Evolutionary conservation across 2,888 invertebrate genomes (phyloP).

Genomic region (Leucania comma): DNA sequence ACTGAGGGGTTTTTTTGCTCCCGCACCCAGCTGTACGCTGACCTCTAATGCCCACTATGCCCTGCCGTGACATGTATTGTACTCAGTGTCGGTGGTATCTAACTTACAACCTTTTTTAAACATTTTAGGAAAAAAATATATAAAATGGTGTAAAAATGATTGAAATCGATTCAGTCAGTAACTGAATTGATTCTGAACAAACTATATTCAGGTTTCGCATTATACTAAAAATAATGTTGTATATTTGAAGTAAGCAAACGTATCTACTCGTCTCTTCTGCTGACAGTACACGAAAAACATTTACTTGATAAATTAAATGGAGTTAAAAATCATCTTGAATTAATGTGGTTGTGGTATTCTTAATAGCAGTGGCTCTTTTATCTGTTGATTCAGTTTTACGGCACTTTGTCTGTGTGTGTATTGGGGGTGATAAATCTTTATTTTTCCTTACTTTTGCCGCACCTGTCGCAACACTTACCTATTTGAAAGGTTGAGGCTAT

Average conservation of each 20-base stretch:
- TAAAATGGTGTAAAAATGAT: no score
- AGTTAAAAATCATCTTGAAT: conserved; percentile 28
- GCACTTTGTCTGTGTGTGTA: not conserved
- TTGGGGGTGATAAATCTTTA: not conserved
- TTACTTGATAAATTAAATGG: conserved; percentile 20
- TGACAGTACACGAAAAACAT: conserved; percentile 28
- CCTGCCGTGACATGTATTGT: no score
- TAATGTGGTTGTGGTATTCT: conserved; percentile 27
- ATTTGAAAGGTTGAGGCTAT: not conserved
- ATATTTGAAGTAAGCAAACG: not conserved
- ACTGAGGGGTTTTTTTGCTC: no score
- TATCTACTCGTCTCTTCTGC: not conserved
- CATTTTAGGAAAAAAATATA: no score
- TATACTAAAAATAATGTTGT: no score
- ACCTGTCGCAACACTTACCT: not conserved
- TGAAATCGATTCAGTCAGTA: no score
- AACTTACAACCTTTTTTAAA: no score
- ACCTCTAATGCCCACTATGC: no score
- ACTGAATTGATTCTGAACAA: no score
- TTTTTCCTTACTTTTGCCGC: not conserved
- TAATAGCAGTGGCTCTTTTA: conserved; percentile 3
- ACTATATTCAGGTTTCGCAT: no score
- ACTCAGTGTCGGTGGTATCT: no score
- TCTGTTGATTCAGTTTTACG: conserved; percentile 1
- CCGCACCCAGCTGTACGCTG: no score